Base-by-base conservation (phyloP, 2,113 vertebrate genomes). In the Cyanoramphus novaezelandiae region DNA sequence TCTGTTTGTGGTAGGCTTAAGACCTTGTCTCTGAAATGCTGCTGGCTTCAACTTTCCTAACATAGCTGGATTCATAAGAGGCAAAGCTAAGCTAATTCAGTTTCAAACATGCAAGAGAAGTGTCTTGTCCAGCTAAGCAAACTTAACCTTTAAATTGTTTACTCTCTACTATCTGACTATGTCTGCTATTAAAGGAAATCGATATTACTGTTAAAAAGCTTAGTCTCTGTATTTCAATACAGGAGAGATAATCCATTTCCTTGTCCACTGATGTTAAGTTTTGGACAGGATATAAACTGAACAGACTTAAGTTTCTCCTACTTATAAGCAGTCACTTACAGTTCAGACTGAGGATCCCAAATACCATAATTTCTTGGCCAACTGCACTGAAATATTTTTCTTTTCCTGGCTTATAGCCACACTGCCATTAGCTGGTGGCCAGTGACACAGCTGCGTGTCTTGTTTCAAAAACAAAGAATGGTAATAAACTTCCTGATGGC, bases 91-190 rank as follows among this genome's bases (percentile, higher is more conserved):
- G 10, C 17, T 9, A 78, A 85, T 76, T 64, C 35, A 31, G 19
- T 50, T 78, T 50, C 83, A 91, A 82, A 80, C n/a, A 67, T 0
- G 0, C 43, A 47, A 71, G 85, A 77, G 43, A 57, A 8, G 37
- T 33, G 41, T 27, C 78, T 47, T 9, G 3, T 37, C 63, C 87
- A 57, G 57, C 57, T 65, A 65, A 93, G 84, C 78, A 95, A 93
- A 95, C 31, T 11, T 72, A 90, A 87, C 52, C 65, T 95, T 91
- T 93, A 82, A 49, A n/a, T 15, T 82, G 74, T 79, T 93, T 87
- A 49, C 74, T 82, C 78, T 67, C 63, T 77, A 11, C 50, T 89
- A 12, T 82, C 91, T 90, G 90, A 87, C 52, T 65, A 25, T n/a
- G 21, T 21, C 53, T 80, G 65, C 67, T 72, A 12, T 52, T 72